Evolutionary conservation across 2,113 vertebrate species (phyloP).

Genomic region (Cephalophus harveyi): DNA sequence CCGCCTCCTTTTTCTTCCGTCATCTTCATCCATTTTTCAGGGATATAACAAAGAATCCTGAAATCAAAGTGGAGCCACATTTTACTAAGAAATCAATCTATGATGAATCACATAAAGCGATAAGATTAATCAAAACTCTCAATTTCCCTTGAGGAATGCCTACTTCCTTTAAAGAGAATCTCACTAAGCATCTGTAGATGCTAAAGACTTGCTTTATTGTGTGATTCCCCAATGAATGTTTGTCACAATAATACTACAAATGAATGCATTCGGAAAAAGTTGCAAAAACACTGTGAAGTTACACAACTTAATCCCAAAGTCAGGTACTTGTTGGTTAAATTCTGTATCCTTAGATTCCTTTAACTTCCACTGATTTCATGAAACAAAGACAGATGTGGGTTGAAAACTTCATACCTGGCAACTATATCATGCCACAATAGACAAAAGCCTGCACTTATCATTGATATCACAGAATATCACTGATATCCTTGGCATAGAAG

Average conservation of each 20-base stretch:
- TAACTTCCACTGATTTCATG: conserved; percentile 2
- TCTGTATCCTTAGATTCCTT: background rate
- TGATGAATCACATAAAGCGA: background rate
- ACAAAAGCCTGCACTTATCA: background rate
- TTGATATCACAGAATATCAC: background rate
- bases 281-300: conserved; percentile 18
- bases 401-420: background rate
- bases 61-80: conserved; percentile 46
- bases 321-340: background rate
- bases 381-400: background rate
- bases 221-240: background rate
- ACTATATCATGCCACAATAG: background rate
- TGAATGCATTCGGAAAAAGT: background rate
- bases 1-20: background rate
- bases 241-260: conserved; percentile 13
- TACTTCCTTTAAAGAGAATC: conserved; percentile 18
- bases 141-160: background rate
- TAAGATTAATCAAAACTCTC: conserved; percentile 26
- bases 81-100: conserved; percentile 18
- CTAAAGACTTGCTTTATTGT: background rate
- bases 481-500: background rate
- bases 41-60: background rate
- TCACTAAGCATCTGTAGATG: background rate
- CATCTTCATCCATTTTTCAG: background rate
- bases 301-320: background rate